Evolutionary conservation across 2,888 invertebrate genomes (phyloP).

Genomic region (Eremobia ochroleuca): DNA sequence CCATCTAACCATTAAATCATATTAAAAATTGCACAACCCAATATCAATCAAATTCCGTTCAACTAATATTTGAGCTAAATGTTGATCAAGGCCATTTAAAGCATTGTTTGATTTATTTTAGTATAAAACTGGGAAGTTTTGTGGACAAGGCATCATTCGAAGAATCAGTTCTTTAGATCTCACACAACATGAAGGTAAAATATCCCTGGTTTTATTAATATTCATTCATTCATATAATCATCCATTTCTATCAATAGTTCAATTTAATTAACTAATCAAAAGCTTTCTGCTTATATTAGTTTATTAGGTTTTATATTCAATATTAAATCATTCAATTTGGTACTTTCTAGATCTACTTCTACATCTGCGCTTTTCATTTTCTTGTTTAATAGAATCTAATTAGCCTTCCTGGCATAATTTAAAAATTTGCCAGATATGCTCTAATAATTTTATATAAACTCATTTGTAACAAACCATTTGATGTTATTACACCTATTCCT

Average conservation of each 20-base stretch:
- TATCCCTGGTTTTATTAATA: slow-evolving; percentile 3
- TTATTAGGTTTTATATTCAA: neutral
- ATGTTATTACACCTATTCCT: neutral
- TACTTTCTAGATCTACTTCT: neutral
- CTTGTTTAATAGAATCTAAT: neutral
- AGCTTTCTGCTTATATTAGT: slow-evolving; percentile 3
- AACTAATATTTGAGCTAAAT: slow-evolving; percentile 62
- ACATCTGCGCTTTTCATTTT: neutral
- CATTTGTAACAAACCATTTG: neutral
- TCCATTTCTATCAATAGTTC: neutral
- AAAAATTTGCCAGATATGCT: too few relatives aligned
- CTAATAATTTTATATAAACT: neutral
- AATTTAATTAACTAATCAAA: neutral
- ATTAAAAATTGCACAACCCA: slow-evolving; percentile 67
- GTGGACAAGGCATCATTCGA: slow-evolving; percentile 75
- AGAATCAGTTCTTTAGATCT: slow-evolving; percentile 78
- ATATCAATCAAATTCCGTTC: slow-evolving; percentile 64
- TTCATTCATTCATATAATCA: neutral
- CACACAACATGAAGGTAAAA: slow-evolving; percentile 86
- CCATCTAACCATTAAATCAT: slow-evolving; percentile 48
- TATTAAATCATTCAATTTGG: neutral
- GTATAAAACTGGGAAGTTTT: slow-evolving; percentile 78
- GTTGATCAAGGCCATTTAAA: slow-evolving; percentile 69
- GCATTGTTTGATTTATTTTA: slow-evolving; percentile 76
- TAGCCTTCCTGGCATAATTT: neutral